Evolutionary conservation across 2,888 invertebrate species (phyloP), one percentile per base, ranked within the genome.

Genomic region (Melipona bicolor): DNA sequence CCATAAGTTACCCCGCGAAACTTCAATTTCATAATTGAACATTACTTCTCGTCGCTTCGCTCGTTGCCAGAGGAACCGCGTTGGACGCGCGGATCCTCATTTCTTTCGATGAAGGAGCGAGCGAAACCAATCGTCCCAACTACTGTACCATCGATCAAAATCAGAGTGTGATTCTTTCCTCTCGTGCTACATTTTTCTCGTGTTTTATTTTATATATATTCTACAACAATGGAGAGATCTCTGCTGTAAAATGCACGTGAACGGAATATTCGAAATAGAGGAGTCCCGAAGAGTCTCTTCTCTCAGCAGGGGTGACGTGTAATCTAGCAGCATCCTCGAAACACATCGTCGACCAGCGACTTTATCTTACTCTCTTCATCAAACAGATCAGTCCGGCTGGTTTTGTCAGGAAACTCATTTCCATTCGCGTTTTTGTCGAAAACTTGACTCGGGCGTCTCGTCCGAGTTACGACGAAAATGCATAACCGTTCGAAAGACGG

Each of bases 401-500:
- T 67, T 72, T 65, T 56, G 27, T 19, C 19, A 32, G 64, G 21
- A 68, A 43, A 9, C 65, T 54, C 43, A 1, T 43, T 27, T 3
- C 19, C 9, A n/a, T n/a, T n/a, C 49, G 72, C 82, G 77, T 85
- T 85, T 89, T 85, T 81, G 88, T 75, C 79, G 76, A 74, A 27
- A 56, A 69, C 71, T 43, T 43, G 21, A 69, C 71, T 43, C 32
- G 21, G 54, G 43, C 81, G 84, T 84, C 32, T 32, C 43, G 43
- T 88, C 86, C 86, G 86, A 87, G 65, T 89, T 87, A 87, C 85
- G 24, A 24, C 24, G 1, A 24, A 24, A 24, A 81, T 73, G 76
- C 3, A 19, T 3, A 4, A 32, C 32, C 32, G 32, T 36, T 19
- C 54, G 75, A 81, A 83, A 82, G 67, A 71, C 82, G 78, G 75